Evolutionary conservation across 2,888 invertebrate species (phyloP), one percentile per base, ranked within the genome.

Genomic region (Microplitis manilae): DNA sequence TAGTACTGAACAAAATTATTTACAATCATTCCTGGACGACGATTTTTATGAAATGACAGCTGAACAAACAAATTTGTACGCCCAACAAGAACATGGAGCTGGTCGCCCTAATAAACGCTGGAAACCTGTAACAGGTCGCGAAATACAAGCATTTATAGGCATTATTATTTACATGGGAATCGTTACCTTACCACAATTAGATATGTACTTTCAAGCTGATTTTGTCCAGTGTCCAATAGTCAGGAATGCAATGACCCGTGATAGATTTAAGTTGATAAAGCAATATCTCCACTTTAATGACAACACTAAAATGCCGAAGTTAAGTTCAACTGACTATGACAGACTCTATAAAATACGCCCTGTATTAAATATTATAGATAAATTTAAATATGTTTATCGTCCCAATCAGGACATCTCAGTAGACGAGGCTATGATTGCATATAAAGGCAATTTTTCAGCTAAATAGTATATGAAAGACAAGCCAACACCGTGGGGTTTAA

Each of bases 271-370:
- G 17, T 41, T 50, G 17, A 64, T 73, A 6, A 15, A 64, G 1
- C 61, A 30, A 17, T 73, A 73, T 62, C 1, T 73, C 4, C 64
- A 62, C 64, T 73, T 73, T 5, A 64, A 61, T 65, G 73, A 73
- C n/a, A 72, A 72, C 60, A 39, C 5, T 6, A 13, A 72, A 60
- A 59, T 60, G 72, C 72, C 72, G 1, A 13, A 7, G 5, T 1
- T 7, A 1, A 8, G 17, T 59, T 64, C 64, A 73, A 4, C 20
- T 15, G 17, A 74, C 5, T 74, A 74, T 50, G 67, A 74, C 15
- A 68, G n/a, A n/a, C 74, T 74, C 2, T 68, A 74, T 68, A 68
- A 74, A 74, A 68, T 74, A 8, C 74, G 74, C 20, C 74, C 74
- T 30, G n/a, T 74, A 9, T 68, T 74, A 30, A n/a, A 74, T 20